Evolutionary conservation across 1,140 invertebrate species (phyloP).

Genomic region (Telenomus remus): DNA sequence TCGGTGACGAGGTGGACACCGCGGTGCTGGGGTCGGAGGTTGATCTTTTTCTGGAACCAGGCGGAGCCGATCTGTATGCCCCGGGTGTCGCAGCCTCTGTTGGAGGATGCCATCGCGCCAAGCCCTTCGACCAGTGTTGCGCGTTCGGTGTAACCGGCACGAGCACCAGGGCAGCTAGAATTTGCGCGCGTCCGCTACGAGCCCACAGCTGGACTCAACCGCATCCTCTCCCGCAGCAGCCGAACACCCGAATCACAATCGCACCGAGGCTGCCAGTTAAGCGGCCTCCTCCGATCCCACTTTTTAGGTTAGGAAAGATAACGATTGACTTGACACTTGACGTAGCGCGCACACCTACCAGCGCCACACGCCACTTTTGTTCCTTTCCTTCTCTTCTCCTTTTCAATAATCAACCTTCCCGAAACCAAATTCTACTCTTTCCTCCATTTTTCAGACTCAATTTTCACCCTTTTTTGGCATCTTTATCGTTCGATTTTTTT

Average conservation of each 20-base stretch:
- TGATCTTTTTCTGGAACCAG: constrained; percentile 97
- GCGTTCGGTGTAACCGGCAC: constrained; percentile 13
- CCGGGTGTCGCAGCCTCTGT: constrained; percentile 79
- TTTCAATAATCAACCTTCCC: no score
- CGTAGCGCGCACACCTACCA: constrained; percentile 31
- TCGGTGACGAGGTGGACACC: constrained; percentile 96
- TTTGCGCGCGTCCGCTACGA: constrained; percentile 48
- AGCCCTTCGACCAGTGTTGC: constrained; percentile 3
- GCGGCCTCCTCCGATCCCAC: constrained; percentile 37
- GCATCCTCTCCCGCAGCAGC: constrained; percentile 32
- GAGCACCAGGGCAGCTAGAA: not conserved
- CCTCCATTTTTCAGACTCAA: no score
- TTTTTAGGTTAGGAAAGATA: constrained; percentile 71
- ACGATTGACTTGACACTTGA: constrained; percentile 68
- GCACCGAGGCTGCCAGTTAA: constrained; percentile 24
- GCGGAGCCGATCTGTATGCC: constrained; percentile 94
- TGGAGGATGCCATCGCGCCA: constrained; percentile 85
- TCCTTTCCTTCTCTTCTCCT: not conserved
- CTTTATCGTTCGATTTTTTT: no score
- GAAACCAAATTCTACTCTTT: no score
- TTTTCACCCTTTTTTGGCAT: no score
- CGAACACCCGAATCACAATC: constrained; percentile 7
- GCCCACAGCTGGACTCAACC: constrained; percentile 34
- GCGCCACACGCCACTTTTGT: constrained; percentile 7
- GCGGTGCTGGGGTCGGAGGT: constrained; percentile 93